Evolutionary conservation across 1,140 invertebrate genomes (phyloP), one percentile per base, ranked within the genome.

Genomic region (Leptinotarsa defecta): DNA sequence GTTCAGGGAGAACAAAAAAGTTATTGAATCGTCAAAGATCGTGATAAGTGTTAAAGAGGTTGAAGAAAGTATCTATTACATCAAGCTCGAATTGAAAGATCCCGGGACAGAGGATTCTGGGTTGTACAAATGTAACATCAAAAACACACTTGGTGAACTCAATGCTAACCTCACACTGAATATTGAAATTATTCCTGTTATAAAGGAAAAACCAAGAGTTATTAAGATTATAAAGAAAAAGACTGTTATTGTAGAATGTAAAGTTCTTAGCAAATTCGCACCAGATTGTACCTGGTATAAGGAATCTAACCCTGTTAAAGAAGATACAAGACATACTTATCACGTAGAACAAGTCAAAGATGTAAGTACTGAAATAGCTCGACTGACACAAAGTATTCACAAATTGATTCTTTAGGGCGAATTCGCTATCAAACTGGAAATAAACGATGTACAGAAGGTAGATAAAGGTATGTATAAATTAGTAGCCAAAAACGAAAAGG

Each of bases 111-210:
- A 96, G 82, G 97, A 99, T 88, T 97, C 97, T 80, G 98, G 98
- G 57, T 89, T 98, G 48, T 99, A 99, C 88, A 99, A 99, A 87
- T 98, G 97, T 85, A 97, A 97, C 83, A 96, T 99, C 76, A 98
- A 98, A 86, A 99, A 99, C 87, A 89, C 92, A 78, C 91, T 95
- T 83, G 98, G 98, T 78, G 97, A 99, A 90, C 90, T 97, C 64
- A 98, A 98, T 86, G 96, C 96, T 52, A 98, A 98, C 87, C 89
- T 98, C 62, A 97, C 96, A 74, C 89, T 99, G 74, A 99, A 99
- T 87, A 96, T 99, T 87, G 96, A 98, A 93, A 97, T 97, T 89
- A 93, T 96, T 86, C 96, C 96, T 82, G 95, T 96, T 79, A 96
- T 97, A 79, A 96, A 94, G 87, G 94, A 96, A 85, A 94, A 93